Evolutionary conservation across 2,113 vertebrate species (phyloP).

Genomic region (Candoia aspera): DNA sequence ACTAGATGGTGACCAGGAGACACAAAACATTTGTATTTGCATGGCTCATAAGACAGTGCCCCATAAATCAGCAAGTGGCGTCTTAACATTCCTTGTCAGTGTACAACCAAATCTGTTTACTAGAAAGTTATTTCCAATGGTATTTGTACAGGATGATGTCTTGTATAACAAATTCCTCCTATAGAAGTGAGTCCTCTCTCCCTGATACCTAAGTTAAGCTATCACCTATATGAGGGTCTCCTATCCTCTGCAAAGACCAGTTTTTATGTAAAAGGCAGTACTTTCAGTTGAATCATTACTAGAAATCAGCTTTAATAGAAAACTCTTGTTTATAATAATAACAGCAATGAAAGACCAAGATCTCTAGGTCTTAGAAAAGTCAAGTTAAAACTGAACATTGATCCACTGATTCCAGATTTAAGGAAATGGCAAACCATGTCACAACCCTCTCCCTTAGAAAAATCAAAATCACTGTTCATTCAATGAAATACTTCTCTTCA

Average conservation of each 20-base stretch:
- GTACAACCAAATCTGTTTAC: not conserved
- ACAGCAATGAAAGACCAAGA: not conserved
- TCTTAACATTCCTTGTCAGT: not conserved
- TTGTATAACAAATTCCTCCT: not conserved
- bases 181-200: no score
- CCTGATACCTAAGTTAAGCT: not conserved
- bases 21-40: no score
- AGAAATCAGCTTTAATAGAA: not conserved
- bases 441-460: not conserved
- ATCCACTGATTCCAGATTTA: not conserved
- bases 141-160: not conserved
- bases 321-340: not conserved
- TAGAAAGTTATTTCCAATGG: not conserved
- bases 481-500: constrained; percentile 26
- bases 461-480: not conserved
- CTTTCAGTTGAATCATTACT: not conserved
- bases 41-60: no score
- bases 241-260: not conserved
- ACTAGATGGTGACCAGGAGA: no score
- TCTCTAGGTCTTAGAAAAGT: not conserved
- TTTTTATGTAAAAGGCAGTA: not conserved
- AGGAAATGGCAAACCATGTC: not conserved
- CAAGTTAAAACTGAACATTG: not conserved
- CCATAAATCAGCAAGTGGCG: no score
- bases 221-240: no score